Evolutionary conservation across 2,888 invertebrate genomes (phyloP).

Genomic region (Prosopocoilus inquinatus): DNA sequence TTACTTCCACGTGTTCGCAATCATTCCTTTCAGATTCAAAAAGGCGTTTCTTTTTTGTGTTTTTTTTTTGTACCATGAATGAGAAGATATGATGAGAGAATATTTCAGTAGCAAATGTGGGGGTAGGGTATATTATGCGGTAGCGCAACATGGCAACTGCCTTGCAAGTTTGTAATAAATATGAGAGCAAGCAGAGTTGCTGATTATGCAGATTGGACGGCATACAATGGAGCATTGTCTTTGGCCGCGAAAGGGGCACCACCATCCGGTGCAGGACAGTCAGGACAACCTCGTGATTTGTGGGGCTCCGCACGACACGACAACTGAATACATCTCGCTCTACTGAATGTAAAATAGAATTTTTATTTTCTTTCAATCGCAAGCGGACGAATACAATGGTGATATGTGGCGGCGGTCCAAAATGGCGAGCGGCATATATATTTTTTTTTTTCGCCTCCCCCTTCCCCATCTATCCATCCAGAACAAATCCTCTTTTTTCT

Average conservation of each 20-base stretch:
- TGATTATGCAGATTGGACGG: slow-evolving; percentile 33
- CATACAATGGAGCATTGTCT: slow-evolving; percentile 33
- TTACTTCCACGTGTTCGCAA: too few species aligned
- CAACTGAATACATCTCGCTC: slow-evolving; percentile 32
- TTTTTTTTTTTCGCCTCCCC: not conserved
- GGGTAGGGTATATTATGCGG: slow-evolving; percentile 15
- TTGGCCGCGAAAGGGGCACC: slow-evolving; percentile 26
- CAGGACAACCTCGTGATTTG: slow-evolving; percentile 29
- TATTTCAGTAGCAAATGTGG: slow-evolving; percentile 16
- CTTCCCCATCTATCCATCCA: too few species aligned
- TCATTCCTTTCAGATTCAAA: too few species aligned
- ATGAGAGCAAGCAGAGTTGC: slow-evolving; percentile 29
- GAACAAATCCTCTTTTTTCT: not conserved
- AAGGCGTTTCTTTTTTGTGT: too few species aligned
- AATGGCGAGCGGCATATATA: slow-evolving; percentile 13
- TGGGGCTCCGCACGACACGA: slow-evolving; percentile 29
- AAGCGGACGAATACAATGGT: slow-evolving; percentile 26
- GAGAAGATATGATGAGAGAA: too few species aligned
- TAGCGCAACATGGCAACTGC: slow-evolving; percentile 23
- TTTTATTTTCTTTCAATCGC: slow-evolving; percentile 23
- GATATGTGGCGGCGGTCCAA: slow-evolving; percentile 15
- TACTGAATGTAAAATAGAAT: slow-evolving; percentile 26
- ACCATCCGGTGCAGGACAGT: slow-evolving; percentile 25
- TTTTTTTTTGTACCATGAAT: not conserved
- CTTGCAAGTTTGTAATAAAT: slow-evolving; percentile 28